Percentiles rank a stretch among this genome's conserved stretches.
Conservation (phyloP, 2,113 vertebrate species). For the Solenodon paradoxus region DNA sequence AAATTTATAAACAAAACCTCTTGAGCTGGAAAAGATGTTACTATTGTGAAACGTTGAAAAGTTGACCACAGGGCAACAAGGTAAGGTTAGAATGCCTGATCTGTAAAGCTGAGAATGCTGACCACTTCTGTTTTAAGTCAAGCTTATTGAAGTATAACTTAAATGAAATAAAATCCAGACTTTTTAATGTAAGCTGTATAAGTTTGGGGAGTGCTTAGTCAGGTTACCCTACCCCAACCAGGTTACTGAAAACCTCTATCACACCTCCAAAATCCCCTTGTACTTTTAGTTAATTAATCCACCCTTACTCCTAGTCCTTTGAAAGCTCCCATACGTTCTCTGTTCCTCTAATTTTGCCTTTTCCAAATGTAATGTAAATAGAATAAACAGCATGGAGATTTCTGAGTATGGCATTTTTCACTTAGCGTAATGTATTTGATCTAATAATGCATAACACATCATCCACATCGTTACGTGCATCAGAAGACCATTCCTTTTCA, state of each 20-base stretch:
- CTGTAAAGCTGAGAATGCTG: not conserved
- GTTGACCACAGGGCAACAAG: not conserved
- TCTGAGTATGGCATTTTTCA: not conserved
- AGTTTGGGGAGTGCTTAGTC: not conserved
- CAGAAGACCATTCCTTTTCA: not conserved
- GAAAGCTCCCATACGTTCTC: not conserved
- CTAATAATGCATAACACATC: too few species aligned
- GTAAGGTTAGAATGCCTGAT: not conserved
- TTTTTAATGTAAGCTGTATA: not conserved
- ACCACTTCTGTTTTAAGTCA: not conserved
- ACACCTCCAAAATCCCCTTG: not conserved
- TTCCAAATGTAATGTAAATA: not conserved
- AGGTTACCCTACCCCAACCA: not conserved
- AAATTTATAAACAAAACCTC: not conserved
- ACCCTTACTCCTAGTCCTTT: not conserved
- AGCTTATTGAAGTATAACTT: not conserved
- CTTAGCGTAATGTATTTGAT: not conserved
- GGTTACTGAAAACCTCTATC: not conserved
- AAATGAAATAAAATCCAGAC: not conserved
- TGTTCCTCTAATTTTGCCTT: not conserved
- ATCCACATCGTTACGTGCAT: not conserved
- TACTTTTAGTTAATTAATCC: not conserved
- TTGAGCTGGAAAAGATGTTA: not conserved
- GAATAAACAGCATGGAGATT: not conserved
- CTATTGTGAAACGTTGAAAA: not conserved